phyloP scores from a whole-genome alignment of 2,797 vertebrate genomes.

The Hippopotamyrus pictus region DNA sequence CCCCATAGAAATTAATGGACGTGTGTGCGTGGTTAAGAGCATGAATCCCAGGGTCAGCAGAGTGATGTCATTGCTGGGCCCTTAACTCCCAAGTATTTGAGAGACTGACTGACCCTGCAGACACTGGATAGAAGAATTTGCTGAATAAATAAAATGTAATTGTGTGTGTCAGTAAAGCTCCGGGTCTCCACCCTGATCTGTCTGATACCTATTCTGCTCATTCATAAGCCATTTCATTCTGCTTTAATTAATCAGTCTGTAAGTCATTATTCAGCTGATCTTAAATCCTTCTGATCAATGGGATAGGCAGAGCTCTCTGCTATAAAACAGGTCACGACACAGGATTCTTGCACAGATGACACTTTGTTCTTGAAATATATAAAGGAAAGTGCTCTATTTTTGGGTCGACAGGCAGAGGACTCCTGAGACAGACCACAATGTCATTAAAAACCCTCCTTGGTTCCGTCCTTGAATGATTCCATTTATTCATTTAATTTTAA shows the following conservation, averaged over 20 bases:
- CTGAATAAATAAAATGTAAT: not conserved
- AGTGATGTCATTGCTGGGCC: not conserved
- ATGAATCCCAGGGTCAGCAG: not conserved
- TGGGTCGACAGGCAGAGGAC: not conserved
- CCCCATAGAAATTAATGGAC: not conserved
- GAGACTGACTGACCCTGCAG: not conserved
- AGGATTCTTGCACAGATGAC: not conserved
- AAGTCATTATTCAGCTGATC: not conserved
- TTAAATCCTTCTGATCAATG: not conserved
- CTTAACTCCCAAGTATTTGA: not conserved
- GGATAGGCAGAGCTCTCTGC: not conserved
- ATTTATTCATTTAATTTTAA: not conserved
- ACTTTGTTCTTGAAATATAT: slow-evolving; percentile 1
- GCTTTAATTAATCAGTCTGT: not conserved
- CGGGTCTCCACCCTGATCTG: not conserved
- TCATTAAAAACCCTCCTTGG: not conserved
- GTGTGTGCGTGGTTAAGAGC: not conserved
- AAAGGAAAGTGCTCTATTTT: not conserved
- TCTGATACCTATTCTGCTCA: not conserved
- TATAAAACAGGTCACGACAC: not conserved
- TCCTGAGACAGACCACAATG: not conserved
- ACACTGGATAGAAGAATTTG: not conserved
- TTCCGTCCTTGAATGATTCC: not conserved
- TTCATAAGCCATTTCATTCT: not conserved
- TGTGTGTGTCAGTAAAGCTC: not conserved